These are phyloP conservation scores for Rhabdomys dilectus DNA, from an alignment of 2,113 vertebrate species.

Conservation along the genomic window DNA sequence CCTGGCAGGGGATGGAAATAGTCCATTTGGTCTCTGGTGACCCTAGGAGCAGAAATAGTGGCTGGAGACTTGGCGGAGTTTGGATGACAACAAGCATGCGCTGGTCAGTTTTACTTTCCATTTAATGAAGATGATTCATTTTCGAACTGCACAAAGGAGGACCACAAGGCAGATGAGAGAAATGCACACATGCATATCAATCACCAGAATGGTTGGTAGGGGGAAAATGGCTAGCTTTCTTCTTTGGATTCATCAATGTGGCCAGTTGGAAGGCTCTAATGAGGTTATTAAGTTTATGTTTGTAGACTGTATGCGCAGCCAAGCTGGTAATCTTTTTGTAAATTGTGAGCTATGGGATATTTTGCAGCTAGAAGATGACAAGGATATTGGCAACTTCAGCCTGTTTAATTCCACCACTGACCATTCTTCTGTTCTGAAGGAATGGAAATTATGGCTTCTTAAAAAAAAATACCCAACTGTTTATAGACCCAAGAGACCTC, in stretches of 20 bases:
- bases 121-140: slow-evolving; percentile 67
- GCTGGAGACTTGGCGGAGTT: slow-evolving; percentile 74
- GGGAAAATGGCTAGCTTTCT: slow-evolving; percentile 40
- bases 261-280: slow-evolving; percentile 49
- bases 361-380: slow-evolving; percentile 54
- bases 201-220: neutral
- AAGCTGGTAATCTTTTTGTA: slow-evolving; percentile 63
- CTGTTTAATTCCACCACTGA: slow-evolving; percentile 32
- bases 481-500: neutral
- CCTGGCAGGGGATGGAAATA: slow-evolving; percentile 84
- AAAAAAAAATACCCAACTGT: slow-evolving; percentile 56
- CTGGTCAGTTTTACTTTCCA: slow-evolving; percentile 79
- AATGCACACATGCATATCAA: neutral
- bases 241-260: slow-evolving; percentile 33
- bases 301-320: neutral
- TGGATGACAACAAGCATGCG: slow-evolving; percentile 63
- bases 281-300: slow-evolving; percentile 59
- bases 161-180: slow-evolving; percentile 42
- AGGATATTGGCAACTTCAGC: slow-evolving; percentile 19
- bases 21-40: slow-evolving; percentile 84
- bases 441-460: slow-evolving; percentile 56
- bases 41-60: slow-evolving; percentile 80
- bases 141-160: slow-evolving; percentile 46
- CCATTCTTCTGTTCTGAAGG: slow-evolving; percentile 47
- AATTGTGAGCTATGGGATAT: slow-evolving; percentile 58